Evolutionary conservation across 2,113 vertebrate genomes (phyloP), one percentile per base, ranked within the genome.

Genomic region (Otus sunia): DNA sequence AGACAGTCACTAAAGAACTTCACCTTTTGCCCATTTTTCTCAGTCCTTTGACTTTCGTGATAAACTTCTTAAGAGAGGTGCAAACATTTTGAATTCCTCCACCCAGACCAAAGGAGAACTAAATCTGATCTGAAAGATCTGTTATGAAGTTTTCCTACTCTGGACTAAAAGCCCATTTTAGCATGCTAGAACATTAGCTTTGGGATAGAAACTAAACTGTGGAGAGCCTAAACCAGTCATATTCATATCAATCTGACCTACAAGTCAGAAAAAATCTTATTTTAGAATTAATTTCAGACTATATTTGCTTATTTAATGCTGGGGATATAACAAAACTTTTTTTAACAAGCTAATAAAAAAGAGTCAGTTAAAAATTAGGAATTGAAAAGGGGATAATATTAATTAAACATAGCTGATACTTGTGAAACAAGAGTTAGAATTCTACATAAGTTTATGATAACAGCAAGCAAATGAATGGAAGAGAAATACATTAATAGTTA

Each of bases 301-400:
- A 22, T 75, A 26, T 86, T 93, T 74, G 14, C 12, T 52, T 55
- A 63, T 81, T 77, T 77, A 69, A 52, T 60, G 2, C 14, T 55
- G 11, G 4, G 4, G 2, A 37, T 45, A 63, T 3, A 49, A 21
- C 26, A 41, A 1, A 59, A 63, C 4, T 0, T 25, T 50, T 80
- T 64, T 52, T 12, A 41, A 36, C 3, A 76, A 41, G 12, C 27
- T 66, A 37, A 60, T 63, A 25, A 71, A 88, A 73, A 73, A 23
- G 3, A 25, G 3, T 27, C 19, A 43, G 10, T 58, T 80, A 52
- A 89, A 93, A 78, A 66, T 27, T 9, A 67, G 7, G 10, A 86
- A 75, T 14, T 58, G 56, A 43, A 74, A 32, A 45, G 2, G 11
- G 8, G 9, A 34, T 22, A 71, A 62, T 30, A 60, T 74, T 74